Evolutionary conservation across 2,888 invertebrate species (phyloP).

Genomic region (Metalampra italica): DNA sequence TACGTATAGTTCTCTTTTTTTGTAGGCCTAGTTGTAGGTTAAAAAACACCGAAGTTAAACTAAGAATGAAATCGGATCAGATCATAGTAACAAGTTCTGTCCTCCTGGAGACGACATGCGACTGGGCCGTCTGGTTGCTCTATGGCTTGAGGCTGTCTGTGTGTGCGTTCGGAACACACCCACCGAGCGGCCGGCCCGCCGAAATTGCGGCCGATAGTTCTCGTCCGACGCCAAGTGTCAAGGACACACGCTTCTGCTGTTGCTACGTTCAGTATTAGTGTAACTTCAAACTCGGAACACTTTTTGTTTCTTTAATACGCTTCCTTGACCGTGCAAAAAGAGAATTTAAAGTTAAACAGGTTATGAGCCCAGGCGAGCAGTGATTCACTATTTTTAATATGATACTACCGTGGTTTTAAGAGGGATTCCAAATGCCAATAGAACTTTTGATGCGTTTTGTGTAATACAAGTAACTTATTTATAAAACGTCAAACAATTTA

Average conservation of each 20-base stretch:
- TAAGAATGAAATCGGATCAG: too few relatives aligned
- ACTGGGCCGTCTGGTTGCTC: constrained; percentile 24
- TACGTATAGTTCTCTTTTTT: too few relatives aligned
- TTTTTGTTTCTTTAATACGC: not conserved
- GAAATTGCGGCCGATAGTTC: constrained; percentile 67
- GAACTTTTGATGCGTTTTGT: too few relatives aligned
- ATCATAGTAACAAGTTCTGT: too few relatives aligned
- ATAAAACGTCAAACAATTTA: too few relatives aligned
- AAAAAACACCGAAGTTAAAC: too few relatives aligned
- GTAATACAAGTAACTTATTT: too few relatives aligned
- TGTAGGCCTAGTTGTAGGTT: too few relatives aligned
- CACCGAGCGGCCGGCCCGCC: constrained; percentile 59
- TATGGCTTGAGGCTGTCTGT: constrained; percentile 33
- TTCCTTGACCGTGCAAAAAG: not conserved
- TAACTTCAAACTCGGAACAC: not conserved
- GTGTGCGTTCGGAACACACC: constrained; percentile 62
- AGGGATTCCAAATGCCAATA: too few relatives aligned
- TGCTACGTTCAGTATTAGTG: constrained; percentile 35
- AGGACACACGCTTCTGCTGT: constrained; percentile 60
- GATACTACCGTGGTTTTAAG: too few relatives aligned
- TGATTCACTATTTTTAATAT: too few relatives aligned
- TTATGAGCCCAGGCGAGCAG: not conserved
- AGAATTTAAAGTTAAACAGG: not conserved
- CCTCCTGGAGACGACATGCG: too few relatives aligned
- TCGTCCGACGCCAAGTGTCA: constrained; percentile 72